Evolutionary conservation across 1,140 invertebrate species (phyloP), one percentile per base, ranked within the genome.

Genomic region (Meloidogyne chitwoodi): DNA sequence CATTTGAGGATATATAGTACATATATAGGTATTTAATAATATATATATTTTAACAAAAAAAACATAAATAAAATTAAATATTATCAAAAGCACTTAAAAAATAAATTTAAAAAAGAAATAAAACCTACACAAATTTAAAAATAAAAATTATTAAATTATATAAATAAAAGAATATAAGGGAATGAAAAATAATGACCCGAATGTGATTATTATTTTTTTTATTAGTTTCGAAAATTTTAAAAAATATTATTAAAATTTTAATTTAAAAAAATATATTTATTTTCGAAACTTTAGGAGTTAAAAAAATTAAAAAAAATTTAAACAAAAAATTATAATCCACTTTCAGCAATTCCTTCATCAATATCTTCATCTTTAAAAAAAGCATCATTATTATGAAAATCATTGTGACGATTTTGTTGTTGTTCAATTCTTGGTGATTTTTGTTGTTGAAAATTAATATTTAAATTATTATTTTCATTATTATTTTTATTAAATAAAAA

Each of bases 271-370:
- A 38, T 38, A 8, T 38, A 4, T 38, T 38, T 38, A 8, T 38
- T 38, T 38, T 38, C 34, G 34, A 38, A 38, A 38, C 34, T 38
- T 38, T 0, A 38, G 10, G 10, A 38, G 34, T 38, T 8, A 38
- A 8, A 38, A 38, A 56, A 56, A 56, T n/a, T 19, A 19, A n/a
- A 56, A 56, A n/a, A 56, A 8, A n/a, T 48, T 19, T 19, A 56
- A 56, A 56, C 19, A 56, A n/a, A n/a, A n/a, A n/a, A n/a, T 75
- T 38, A 84, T 16, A 84, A 69, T 24, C 83, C 83, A 34, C 77
- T 79, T 67, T 87, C 85, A 4, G 84, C 83, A 48, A 85, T 87
- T 24, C 85, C 84, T 48, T 85, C 84, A 74, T 85, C 48, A 56
- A 56, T 56, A 56, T 56, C 48, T n/a, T 56, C 84, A 61, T 87